These are phyloP conservation scores for Pardalotus punctatus DNA, from an alignment of 2,113 vertebrate genomes.

Conservation along the genomic window DNA sequence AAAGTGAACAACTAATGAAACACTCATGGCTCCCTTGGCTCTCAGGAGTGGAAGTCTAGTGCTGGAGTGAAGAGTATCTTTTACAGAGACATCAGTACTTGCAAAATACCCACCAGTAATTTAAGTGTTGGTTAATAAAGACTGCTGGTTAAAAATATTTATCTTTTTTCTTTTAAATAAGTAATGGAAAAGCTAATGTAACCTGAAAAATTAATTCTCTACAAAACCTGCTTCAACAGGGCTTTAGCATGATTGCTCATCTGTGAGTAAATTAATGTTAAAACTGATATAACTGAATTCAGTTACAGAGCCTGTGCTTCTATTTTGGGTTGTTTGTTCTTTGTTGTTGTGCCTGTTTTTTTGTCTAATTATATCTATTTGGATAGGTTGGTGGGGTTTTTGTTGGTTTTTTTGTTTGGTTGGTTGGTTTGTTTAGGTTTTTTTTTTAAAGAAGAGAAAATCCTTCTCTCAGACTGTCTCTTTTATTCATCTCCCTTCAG, in stretches of 20 bases:
- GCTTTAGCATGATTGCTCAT: background rate
- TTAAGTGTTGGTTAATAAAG: background rate
- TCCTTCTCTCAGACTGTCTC: background rate
- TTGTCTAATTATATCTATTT: background rate
- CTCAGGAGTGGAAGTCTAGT: background rate
- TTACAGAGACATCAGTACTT: background rate
- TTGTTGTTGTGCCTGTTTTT: background rate
- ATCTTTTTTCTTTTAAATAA: background rate
- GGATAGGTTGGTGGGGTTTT: background rate
- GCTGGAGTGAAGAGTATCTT: background rate
- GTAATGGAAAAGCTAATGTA: background rate
- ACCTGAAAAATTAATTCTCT: background rate
- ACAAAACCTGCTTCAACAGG: background rate
- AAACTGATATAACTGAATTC: background rate
- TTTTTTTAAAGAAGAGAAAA: background rate
- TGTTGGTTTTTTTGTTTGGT: accelerated
- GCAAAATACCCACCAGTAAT: background rate
- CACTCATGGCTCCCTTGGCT: background rate
- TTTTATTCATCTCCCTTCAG: background rate
- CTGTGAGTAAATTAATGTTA: background rate
- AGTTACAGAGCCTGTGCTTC: background rate
- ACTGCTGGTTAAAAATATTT: background rate
- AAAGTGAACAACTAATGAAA: background rate
- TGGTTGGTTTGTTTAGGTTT: background rate
- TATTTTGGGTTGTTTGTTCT: background rate